A percentile compares a stretch with the other conserved stretches of the same genome.
phyloP scores from a whole-genome alignment of 2,113 vertebrate species.

The Apistogramma diplotaenia region DNA sequence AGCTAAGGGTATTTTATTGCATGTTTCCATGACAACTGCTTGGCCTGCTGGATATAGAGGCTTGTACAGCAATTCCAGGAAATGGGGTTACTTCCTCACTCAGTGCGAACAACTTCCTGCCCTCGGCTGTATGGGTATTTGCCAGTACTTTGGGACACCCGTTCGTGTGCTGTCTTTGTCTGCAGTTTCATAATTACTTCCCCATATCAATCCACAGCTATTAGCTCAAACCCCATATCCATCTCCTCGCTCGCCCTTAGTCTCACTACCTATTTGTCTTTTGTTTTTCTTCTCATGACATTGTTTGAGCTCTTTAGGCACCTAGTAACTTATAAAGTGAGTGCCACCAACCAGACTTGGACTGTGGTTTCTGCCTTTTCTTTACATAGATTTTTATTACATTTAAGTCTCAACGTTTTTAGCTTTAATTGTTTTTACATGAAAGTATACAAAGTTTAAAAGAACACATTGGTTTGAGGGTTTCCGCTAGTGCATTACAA shows the following conservation, averaged over 20 bases:
- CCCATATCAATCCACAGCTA: conserved; percentile 64
- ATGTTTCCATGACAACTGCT: conserved; percentile 63
- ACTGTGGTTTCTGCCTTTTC: background rate
- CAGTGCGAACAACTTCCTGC: conserved; percentile 81
- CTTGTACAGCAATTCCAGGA: conserved; percentile 77
- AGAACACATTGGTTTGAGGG: background rate
- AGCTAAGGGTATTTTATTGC: conserved; percentile 72
- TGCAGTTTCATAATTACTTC: conserved; percentile 71
- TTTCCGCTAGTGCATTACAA: background rate
- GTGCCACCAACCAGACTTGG: background rate
- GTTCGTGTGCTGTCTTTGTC: conserved; percentile 64
- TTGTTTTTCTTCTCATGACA: conserved; percentile 21
- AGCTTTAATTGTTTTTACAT: background rate
- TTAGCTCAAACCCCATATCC: conserved; percentile 51
- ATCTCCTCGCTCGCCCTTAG: background rate
- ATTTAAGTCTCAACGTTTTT: background rate
- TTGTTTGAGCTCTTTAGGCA: conserved; percentile 15
- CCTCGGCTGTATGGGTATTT: conserved; percentile 63
- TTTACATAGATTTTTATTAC: background rate
- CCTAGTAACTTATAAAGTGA: conserved; percentile 40
- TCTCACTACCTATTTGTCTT: background rate
- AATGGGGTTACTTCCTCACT: conserved; percentile 81
- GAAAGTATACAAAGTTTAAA: background rate
- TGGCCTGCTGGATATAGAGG: conserved; percentile 57
- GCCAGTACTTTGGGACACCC: conserved; percentile 65